A percentile compares a stretch with the other conserved stretches of the same genome.
phyloP scores from a whole-genome alignment of 2,797 vertebrate species.

The Sparus aurata region DNA sequence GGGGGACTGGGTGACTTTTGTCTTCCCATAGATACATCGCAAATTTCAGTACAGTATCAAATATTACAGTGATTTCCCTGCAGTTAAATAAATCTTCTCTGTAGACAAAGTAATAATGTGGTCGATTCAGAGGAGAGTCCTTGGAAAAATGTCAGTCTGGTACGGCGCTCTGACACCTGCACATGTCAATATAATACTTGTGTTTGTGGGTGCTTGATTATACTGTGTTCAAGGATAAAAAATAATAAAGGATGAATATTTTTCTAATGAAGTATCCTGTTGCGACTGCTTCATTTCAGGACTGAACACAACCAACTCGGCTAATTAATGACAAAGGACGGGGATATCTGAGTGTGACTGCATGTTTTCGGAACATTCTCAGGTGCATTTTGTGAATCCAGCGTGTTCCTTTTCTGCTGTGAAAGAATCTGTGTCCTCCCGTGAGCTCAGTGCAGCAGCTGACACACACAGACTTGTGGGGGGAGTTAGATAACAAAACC shows the following conservation, averaged over 20 bases:
- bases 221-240: not conserved
- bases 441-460: not conserved
- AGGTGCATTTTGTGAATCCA: not conserved
- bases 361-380: not conserved
- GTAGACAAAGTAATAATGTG: too few relatives aligned
- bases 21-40: too few relatives aligned
- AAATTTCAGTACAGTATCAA: too few relatives aligned
- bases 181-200: too few relatives aligned
- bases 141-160: too few relatives aligned
- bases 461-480: not conserved
- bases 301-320: not conserved
- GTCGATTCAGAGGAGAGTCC: too few relatives aligned
- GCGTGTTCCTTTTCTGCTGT: not conserved
- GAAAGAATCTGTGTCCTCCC: not conserved
- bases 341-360: too few relatives aligned
- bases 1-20: too few relatives aligned
- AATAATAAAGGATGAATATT: not conserved
- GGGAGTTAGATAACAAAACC: not conserved
- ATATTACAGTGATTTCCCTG: too few relatives aligned
- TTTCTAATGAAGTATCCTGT: not conserved
- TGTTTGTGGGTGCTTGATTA: not conserved
- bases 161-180: too few relatives aligned
- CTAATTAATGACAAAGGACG: not conserved
- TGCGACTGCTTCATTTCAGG: not conserved
- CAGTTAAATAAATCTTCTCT: too few relatives aligned